Conservation (phyloP, 2,797 vertebrate species). For the Xenentodon cancila region DNA sequence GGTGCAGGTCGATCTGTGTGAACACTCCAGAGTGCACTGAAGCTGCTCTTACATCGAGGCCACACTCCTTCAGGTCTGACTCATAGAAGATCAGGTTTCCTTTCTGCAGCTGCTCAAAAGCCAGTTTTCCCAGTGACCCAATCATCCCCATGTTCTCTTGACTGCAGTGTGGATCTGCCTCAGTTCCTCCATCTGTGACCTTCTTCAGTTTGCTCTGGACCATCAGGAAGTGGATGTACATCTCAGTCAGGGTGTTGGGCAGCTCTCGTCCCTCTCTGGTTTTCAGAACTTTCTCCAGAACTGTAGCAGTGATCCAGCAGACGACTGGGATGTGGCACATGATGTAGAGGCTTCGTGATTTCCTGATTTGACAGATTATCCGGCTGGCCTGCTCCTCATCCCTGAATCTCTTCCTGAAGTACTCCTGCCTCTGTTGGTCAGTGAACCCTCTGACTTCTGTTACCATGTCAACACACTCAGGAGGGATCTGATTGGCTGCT, state of each 20-base stretch:
- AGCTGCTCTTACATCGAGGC: not conserved
- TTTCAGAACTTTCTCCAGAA: not conserved
- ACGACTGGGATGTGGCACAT: no score
- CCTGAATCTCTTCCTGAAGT: no score
- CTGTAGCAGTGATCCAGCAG: no score
- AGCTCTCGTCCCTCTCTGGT: not conserved
- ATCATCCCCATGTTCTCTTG: not conserved
- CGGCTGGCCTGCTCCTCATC: no score
- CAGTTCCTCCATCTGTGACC: not conserved
- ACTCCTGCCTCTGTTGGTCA: no score
- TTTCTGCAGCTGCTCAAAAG: not conserved
- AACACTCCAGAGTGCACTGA: not conserved
- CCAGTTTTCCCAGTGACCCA: not conserved
- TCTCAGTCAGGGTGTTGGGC: not conserved
- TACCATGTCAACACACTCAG: no score
- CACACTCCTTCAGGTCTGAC: not conserved
- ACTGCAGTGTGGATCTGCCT: not conserved
- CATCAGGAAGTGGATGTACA: not conserved
- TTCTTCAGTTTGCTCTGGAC: not conserved
- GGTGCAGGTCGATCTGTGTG: not conserved
- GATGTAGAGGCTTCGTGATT: no score
- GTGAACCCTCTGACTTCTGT: no score
- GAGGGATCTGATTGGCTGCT: no score
- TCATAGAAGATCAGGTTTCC: no score
- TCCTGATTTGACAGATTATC: no score